Evolutionary conservation across 1,140 invertebrate genomes (phyloP).

Genomic region (Anoplolepis gracilipes): DNA sequence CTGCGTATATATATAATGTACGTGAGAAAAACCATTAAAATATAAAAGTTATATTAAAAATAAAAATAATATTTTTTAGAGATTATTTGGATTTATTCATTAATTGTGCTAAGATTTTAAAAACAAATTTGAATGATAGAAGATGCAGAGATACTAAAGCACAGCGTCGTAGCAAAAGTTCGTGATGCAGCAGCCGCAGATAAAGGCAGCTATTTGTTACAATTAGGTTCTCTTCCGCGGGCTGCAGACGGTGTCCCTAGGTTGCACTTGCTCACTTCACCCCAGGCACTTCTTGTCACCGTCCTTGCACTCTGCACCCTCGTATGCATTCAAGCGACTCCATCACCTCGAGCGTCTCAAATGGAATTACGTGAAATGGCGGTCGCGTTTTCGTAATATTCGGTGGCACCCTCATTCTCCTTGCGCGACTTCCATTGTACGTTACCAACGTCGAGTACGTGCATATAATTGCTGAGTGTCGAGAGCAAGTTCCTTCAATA

Average conservation of each 20-base stretch:
- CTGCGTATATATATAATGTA: not conserved
- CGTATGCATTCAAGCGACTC: constrained; percentile 69
- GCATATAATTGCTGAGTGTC: constrained; percentile 61
- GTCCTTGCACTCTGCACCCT: constrained; percentile 62
- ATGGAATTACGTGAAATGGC: constrained; percentile 72
- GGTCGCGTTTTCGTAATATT: constrained; percentile 73
- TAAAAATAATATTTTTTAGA: constrained; percentile 7
- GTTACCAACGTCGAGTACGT: constrained; percentile 58
- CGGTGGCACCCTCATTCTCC: constrained; percentile 49
- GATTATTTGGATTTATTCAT: not conserved
- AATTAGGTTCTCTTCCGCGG: constrained; percentile 75
- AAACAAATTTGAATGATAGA: constrained; percentile 24
- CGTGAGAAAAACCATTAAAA: not conserved
- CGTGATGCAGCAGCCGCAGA: constrained; percentile 54
- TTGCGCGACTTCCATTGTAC: constrained; percentile 55
- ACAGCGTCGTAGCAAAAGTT: constrained; percentile 23
- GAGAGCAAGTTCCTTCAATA: constrained; percentile 13
- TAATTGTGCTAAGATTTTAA: not conserved
- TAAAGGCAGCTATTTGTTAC: constrained; percentile 79
- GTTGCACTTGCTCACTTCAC: constrained; percentile 57
- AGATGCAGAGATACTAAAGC: constrained; percentile 15
- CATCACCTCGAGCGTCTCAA: constrained; percentile 72
- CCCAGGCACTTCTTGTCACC: constrained; percentile 58
- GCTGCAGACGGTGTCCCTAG: constrained; percentile 54
- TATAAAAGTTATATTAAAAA: not conserved